Evolutionary conservation across 2,888 invertebrate genomes (phyloP).

Genomic region (Timema podura): DNA sequence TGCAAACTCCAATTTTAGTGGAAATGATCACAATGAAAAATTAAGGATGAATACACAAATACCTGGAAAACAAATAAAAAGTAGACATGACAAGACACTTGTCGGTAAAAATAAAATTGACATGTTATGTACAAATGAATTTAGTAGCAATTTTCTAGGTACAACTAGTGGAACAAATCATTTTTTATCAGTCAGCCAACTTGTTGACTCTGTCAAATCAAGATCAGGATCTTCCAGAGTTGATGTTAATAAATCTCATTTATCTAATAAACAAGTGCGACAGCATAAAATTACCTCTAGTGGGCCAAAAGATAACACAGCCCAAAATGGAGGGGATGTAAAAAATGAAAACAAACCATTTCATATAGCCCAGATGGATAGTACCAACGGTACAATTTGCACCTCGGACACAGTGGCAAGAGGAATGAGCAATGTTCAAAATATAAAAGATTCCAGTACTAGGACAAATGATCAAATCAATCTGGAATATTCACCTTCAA

Average conservation of each 20-base stretch:
- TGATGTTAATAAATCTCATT: too few species aligned
- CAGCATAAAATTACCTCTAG: too few species aligned
- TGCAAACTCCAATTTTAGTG: conserved; percentile 15
- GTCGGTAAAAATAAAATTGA: not conserved
- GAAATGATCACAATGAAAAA: not conserved
- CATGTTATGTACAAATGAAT: not conserved
- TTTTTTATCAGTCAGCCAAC: conserved; percentile 59
- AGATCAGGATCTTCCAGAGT: conserved; percentile 15
- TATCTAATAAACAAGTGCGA: too few species aligned
- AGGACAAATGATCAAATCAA: not conserved
- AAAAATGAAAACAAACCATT: too few species aligned
- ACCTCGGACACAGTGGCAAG: too few species aligned
- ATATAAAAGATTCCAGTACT: too few species aligned
- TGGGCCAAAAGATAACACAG: too few species aligned
- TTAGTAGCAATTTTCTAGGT: not conserved
- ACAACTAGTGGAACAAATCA: conserved; percentile 30
- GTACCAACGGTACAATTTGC: too few species aligned
- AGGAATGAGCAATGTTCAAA: too few species aligned
- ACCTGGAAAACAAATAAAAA: conserved; percentile 24
- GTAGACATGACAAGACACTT: conserved; percentile 35
- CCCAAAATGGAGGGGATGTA: too few species aligned
- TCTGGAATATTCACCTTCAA: not conserved
- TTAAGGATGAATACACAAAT: conserved; percentile 12
- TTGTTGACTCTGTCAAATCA: conserved; percentile 48
- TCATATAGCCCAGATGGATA: too few species aligned